These are phyloP conservation scores for Cryptosula pallasiana DNA, from an alignment of 2,888 invertebrate genomes.

Conservation along the genomic window DNA sequence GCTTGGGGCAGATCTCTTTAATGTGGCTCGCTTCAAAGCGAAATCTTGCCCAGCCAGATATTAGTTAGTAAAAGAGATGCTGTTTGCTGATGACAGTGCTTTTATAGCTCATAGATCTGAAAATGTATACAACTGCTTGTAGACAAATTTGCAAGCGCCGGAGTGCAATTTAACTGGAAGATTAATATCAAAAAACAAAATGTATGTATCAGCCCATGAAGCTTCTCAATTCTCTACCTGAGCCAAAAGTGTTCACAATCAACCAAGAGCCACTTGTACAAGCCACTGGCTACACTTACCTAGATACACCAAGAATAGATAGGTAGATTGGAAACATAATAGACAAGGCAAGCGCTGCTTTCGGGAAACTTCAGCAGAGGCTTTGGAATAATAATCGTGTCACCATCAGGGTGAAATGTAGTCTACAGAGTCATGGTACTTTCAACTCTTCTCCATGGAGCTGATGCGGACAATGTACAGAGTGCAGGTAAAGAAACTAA, in stretches of 20 bases:
- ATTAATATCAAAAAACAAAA: no score
- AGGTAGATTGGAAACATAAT: neutral
- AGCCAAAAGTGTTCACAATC: neutral
- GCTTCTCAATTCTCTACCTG: neutral
- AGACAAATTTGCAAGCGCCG: neutral
- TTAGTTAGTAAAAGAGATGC: no score
- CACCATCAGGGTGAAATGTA: neutral
- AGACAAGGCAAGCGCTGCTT: neutral
- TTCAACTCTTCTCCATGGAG: neutral
- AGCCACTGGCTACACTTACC: neutral
- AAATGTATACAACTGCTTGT: neutral
- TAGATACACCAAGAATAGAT: neutral
- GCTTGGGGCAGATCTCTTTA: neutral
- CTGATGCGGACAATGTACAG: no score
- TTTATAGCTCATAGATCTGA: no score
- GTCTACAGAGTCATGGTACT: neutral
- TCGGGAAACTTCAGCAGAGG: neutral
- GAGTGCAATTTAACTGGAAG: no score
- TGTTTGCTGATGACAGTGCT: neutral
- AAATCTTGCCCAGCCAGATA: neutral
- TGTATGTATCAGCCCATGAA: neutral
- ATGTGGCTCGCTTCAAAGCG: neutral
- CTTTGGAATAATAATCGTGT: neutral
- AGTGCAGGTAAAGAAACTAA: neutral
- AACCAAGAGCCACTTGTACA: neutral